Base-by-base conservation (phyloP, 1,140 invertebrate genomes). In the Trichomalopsis sarcophagae region DNA sequence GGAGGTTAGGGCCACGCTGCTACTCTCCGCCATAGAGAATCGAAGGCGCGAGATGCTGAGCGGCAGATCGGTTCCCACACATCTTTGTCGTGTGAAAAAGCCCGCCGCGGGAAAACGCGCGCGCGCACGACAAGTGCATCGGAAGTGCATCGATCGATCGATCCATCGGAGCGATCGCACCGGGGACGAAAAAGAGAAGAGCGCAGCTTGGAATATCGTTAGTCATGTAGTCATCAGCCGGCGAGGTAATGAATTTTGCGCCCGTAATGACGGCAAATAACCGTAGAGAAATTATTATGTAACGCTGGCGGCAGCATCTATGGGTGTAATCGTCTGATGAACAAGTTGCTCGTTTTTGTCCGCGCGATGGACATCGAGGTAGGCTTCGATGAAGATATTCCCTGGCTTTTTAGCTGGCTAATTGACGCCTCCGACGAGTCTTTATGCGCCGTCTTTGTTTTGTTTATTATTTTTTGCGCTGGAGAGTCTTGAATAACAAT, bases 111-210 rank as follows among this genome's bases (percentile, higher is more conserved):
- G 73, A 83, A 84, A 78, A 78, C 47, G 36, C 30, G 66, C 82
- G 75, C 27, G 33, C 33, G 33, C n/a, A n/a, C 33, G 33, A 84
- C 82, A 84, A 84, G 82, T 86, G 79, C n/a, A 84, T 87, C 78
- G 85, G 85, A 85, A 86, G 84, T 79, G 30, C 76, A 71, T 69
- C 44, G 81, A 62, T 62, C 21, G 17, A 76, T 47, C 74, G 74
- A 76, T 76, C 74, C 44, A 50, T 50, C 17, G 47, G 33, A 0
- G 7, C 17, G 21, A 11, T 27, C n/a, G 6, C 13, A 44, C 14
- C 33, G 55, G 27, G 21, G 30, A 36, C 50, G 68, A 77, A 36
- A 71, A 21, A 40, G 33, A 23, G 78, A 76, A 44, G 76, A 81
- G 36, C 40, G 50, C 33, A 36, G 33, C 36, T 50, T 47, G 33